Conservation (phyloP, 2,113 vertebrate genomes). For the Hippolais icterina region DNA sequence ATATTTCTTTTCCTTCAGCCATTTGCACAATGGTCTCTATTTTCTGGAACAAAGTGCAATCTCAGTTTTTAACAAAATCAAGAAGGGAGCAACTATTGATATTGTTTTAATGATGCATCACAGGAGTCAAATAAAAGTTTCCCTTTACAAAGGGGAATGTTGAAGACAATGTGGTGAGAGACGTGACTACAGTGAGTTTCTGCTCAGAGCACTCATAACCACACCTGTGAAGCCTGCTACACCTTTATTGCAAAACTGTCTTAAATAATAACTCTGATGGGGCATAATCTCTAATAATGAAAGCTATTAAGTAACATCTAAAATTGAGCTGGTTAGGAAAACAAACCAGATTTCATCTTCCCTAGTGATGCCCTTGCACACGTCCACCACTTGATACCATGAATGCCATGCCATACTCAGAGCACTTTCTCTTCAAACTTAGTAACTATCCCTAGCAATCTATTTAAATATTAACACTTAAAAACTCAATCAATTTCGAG, state of each 20-base stretch:
- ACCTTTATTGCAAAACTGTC: background rate
- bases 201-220: background rate
- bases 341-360: background rate
- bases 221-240: background rate
- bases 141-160: background rate
- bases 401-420: background rate
- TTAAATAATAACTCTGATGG: background rate
- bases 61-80: background rate
- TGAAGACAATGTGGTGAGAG: background rate
- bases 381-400: background rate
- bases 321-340: background rate
- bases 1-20: background rate
- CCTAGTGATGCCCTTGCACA: background rate
- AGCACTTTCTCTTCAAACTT: background rate
- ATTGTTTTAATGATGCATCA: background rate
- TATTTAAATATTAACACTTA: background rate
- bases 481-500: background rate
- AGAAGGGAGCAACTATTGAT: background rate
- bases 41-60: background rate
- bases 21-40: background rate
- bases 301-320: background rate
- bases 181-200: background rate
- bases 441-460: background rate
- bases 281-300: background rate
- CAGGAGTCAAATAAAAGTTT: background rate